Conservation (phyloP, 2,797 vertebrate species). For the Sebastes minor region DNA sequence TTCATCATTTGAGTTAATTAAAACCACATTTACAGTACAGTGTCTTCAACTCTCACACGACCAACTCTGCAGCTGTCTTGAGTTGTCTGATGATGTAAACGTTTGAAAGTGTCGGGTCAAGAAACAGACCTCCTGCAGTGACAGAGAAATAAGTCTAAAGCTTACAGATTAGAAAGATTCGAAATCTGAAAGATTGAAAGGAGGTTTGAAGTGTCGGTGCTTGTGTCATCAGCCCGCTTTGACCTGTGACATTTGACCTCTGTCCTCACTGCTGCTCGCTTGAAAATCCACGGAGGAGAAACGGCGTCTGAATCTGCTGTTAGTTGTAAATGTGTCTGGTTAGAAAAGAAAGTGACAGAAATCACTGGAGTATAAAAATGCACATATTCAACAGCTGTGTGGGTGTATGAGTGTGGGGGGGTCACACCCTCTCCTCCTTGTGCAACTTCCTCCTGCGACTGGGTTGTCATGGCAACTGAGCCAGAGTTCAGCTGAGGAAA, state of each 20-base stretch:
- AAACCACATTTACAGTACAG: not conserved
- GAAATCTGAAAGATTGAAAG: not conserved
- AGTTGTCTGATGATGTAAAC: not conserved
- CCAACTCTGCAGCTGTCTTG: not conserved
- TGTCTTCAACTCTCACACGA: not conserved
- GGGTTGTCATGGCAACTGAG: constrained; percentile 6
- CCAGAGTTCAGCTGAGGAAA: constrained; percentile 11
- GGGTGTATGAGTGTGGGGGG: not conserved
- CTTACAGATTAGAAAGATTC: too few species aligned
- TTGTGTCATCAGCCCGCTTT: not conserved
- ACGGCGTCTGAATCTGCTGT: not conserved
- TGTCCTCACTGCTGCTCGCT: not conserved
- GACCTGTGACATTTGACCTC: constrained; percentile 18
- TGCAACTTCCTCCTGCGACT: constrained; percentile 1
- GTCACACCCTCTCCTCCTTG: constrained; percentile 12
- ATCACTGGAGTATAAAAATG: not conserved
- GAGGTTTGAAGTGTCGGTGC: not conserved
- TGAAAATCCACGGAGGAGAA: not conserved
- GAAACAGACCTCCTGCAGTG: too few species aligned
- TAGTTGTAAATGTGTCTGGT: not conserved
- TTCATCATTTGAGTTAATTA: not conserved
- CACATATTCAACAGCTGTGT: not conserved
- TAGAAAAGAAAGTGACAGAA: not conserved
- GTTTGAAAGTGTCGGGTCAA: not conserved
- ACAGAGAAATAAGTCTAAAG: not conserved